Percentiles rank a stretch among this genome's conserved stretches.
These are phyloP conservation scores for Australoheros scitulus DNA, from an alignment of 2,113 vertebrate species.

Conservation along the genomic window DNA sequence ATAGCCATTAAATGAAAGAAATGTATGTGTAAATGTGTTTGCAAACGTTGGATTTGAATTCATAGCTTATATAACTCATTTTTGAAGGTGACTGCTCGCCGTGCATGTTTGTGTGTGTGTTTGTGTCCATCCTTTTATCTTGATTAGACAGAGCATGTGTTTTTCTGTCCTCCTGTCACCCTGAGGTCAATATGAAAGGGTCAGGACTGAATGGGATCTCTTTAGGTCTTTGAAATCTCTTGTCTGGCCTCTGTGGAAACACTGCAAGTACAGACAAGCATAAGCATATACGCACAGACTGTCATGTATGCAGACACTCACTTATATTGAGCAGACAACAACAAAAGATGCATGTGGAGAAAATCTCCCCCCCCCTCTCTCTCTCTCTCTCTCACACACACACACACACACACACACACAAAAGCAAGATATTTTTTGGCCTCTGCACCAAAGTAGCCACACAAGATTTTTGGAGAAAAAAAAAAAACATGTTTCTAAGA, in stretches of 20 bases:
- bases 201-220: conserved; percentile 70
- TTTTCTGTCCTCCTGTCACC: conserved; percentile 55
- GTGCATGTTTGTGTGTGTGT: conserved; percentile 32
- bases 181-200: conserved; percentile 80
- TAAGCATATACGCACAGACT: conserved; percentile 15
- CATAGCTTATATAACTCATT: conserved; percentile 39
- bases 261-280: conserved; percentile 27
- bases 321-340: not conserved
- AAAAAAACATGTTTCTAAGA: conserved; percentile 54
- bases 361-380: conserved; percentile 12
- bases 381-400: no score
- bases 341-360: conserved; percentile 56
- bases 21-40: conserved; percentile 18
- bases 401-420: conserved; percentile 12
- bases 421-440: conserved; percentile 55
- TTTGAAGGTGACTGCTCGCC: conserved; percentile 28
- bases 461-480: conserved; percentile 57
- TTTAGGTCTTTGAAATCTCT: conserved; percentile 69
- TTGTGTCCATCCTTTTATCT: conserved; percentile 69
- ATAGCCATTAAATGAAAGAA: conserved; percentile 7
- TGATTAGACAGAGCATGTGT: conserved; percentile 48
- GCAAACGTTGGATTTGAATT: conserved; percentile 50
- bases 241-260: conserved; percentile 47
- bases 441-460: conserved; percentile 47
- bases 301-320: conserved; percentile 32